Conservation (phyloP, 1,140 invertebrate genomes). For the Diprion similis region DNA sequence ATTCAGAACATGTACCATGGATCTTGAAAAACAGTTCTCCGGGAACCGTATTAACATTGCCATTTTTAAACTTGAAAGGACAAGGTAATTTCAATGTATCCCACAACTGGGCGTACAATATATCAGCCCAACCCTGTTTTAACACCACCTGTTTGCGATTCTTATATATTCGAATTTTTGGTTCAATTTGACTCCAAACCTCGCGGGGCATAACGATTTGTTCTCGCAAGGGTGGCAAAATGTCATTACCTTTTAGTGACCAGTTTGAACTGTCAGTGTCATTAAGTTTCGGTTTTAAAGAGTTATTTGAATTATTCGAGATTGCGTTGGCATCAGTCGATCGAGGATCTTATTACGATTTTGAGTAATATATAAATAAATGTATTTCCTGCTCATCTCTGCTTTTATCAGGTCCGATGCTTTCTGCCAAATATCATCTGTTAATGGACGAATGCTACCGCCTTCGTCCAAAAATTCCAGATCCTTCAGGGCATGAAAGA, state of each 20-base stretch:
- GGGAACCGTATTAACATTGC: slow-evolving; percentile 14
- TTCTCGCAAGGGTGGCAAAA: slow-evolving; percentile 19
- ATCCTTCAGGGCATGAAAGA: slow-evolving; percentile 19
- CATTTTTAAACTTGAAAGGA: slow-evolving; percentile 18
- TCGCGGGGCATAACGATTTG: not conserved
- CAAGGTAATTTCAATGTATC: slow-evolving; percentile 20
- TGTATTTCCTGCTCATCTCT: slow-evolving; percentile 19
- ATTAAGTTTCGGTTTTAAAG: not conserved
- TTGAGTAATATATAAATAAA: slow-evolving; percentile 21
- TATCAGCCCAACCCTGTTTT: slow-evolving; percentile 18
- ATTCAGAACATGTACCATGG: slow-evolving; percentile 19
- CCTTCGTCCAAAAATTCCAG: slow-evolving; percentile 15
- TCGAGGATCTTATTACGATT: slow-evolving; percentile 18
- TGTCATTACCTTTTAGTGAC: slow-evolving; percentile 15
- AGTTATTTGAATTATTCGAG: not conserved
- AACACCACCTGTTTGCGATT: slow-evolving; percentile 18
- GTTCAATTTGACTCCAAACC: slow-evolving; percentile 6
- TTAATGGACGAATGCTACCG: slow-evolving; percentile 12
- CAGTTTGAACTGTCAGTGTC: slow-evolving; percentile 11
- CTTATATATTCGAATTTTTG: slow-evolving; percentile 13
- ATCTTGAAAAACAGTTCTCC: slow-evolving; percentile 18
- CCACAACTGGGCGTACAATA: slow-evolving; percentile 21
- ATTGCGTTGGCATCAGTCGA: slow-evolving; percentile 1
- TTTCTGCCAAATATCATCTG: slow-evolving; percentile 16
- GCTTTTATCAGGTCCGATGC: slow-evolving; percentile 5